Evolutionary conservation across 2,113 vertebrate species (phyloP), one percentile per base, ranked within the genome.

Genomic region (Telmatochromis brichardi): DNA sequence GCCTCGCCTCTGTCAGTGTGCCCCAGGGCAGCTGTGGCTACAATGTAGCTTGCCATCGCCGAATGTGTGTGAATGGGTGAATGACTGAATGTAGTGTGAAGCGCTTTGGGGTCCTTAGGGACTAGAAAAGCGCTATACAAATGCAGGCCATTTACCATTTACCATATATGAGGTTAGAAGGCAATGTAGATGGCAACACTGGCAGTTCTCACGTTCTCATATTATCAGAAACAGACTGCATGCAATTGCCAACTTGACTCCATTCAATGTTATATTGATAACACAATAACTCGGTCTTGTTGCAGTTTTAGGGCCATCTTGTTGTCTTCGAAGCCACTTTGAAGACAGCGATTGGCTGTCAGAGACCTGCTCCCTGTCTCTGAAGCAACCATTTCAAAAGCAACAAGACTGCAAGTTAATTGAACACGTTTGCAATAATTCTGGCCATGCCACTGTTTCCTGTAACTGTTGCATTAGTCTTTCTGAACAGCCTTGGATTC

Each of bases 341-440:
- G 60, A 37, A 21, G n/a, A 40, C 35, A 40, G 1, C 1, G 1
- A 40, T n/a, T 37, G 63, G 6, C 12, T n/a, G 1, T 21, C 35
- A 21, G 5, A 71, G 65, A 23, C 65, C n/a, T 71, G 63, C n/a
- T 42, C 65, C 37, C 65, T 9, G 13, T 10, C 21, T 45, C 9
- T 45, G 68, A 73, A 73, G 68, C 37, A 73, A 45, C 21, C 68
- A 11, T 73, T 73, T 73, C 21, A 73, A 73, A 73, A 26, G 35
- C n/a, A 71, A 35, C n/a, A 14, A 21, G 13, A 26, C 21, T 45
- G 21, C 40, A 26, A 73, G 8, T 17, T 73, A 0, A 45, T 26
- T 73, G 68, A 45, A 45, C 14, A 28, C 0, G 1, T 26, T 45
- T 9, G 13, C 37, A 45, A 73, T 73, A 26, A 73, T 26, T 45